Percentiles rank a stretch among this genome's conserved stretches.
Conservation (phyloP, 1,140 invertebrate species). For the Asobara japonica region DNA sequence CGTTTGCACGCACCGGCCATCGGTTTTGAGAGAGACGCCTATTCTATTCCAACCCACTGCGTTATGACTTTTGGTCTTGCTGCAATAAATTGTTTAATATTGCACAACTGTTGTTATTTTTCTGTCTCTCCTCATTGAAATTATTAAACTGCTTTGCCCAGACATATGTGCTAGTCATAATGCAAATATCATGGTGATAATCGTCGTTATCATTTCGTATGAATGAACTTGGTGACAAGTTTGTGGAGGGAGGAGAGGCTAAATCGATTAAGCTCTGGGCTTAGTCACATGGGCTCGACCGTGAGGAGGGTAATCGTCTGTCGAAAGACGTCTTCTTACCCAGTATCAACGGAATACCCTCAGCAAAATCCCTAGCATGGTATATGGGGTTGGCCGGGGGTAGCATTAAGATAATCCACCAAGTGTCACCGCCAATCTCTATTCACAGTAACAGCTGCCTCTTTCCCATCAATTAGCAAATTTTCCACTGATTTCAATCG, state of each 20-base stretch:
- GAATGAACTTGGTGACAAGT: not conserved
- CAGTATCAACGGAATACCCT: not conserved
- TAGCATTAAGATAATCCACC: slow-evolving; percentile 11
- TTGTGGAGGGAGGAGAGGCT: not conserved
- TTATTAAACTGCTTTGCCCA: not conserved
- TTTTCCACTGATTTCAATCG: not conserved
- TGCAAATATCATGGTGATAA: not conserved
- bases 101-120: not conserved
- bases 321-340: slow-evolving; percentile 8
- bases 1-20: slow-evolving; percentile 10
- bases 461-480: not conserved
- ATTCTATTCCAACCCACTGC: not conserved
- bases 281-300: slow-evolving; percentile 1
- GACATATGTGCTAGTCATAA: not conserved
- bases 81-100: slow-evolving; percentile 11
- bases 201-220: not conserved
- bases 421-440: not conserved
- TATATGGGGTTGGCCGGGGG: not conserved
- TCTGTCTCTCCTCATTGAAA: not conserved
- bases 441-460: slow-evolving; percentile 8
- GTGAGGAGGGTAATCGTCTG: slow-evolving; percentile 8
- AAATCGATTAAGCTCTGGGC: slow-evolving; percentile 10
- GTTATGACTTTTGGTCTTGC: not conserved
- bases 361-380: not conserved
- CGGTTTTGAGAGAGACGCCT: slow-evolving; percentile 5